These are phyloP conservation scores for Zoroaster sp. DNA, from an alignment of 53 echinoderm and acorn worm species.

Conservation along the genomic window DNA sequence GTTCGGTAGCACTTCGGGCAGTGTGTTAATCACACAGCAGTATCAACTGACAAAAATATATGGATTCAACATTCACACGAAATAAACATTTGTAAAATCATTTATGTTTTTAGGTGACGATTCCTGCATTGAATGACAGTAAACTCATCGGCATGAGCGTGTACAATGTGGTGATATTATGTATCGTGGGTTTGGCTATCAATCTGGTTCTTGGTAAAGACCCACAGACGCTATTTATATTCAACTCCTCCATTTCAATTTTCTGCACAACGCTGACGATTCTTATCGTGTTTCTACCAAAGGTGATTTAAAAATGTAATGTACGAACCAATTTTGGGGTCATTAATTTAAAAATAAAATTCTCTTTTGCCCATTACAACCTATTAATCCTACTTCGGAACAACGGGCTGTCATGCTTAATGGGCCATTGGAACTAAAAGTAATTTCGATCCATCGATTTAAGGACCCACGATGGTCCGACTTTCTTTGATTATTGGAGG, in stretches of 20 bases:
- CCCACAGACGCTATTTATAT: slow-evolving; percentile 1
- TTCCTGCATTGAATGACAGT: slow-evolving; percentile 55
- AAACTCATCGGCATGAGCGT: slow-evolving; percentile 57
- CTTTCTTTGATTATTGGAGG: too few relatives aligned
- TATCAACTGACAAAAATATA: too few relatives aligned
- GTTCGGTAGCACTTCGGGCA: too few relatives aligned
- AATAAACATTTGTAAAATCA: too few relatives aligned
- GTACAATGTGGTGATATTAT: slow-evolving; percentile 47
- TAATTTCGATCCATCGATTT: too few relatives aligned
- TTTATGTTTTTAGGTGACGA: slow-evolving; percentile 39
- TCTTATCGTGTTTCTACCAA: slow-evolving; percentile 37
- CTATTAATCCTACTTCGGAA: not conserved
- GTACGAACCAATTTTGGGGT: not conserved
- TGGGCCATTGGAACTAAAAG: too few relatives aligned
- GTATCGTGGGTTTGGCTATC: slow-evolving; percentile 36
- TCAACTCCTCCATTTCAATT: slow-evolving; percentile 26
- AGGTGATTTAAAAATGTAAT: slow-evolving; percentile 1
- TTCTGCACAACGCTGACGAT: slow-evolving; percentile 52
- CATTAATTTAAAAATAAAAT: not conserved
- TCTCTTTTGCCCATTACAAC: not conserved
- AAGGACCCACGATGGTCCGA: too few relatives aligned
- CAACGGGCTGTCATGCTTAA: too few relatives aligned
- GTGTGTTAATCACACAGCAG: too few relatives aligned
- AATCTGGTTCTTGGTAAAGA: slow-evolving; percentile 20
- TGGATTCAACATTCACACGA: too few relatives aligned